These are phyloP conservation scores for Trinectes maculatus DNA, from an alignment of 2,113 vertebrate species.

Conservation along the genomic window DNA sequence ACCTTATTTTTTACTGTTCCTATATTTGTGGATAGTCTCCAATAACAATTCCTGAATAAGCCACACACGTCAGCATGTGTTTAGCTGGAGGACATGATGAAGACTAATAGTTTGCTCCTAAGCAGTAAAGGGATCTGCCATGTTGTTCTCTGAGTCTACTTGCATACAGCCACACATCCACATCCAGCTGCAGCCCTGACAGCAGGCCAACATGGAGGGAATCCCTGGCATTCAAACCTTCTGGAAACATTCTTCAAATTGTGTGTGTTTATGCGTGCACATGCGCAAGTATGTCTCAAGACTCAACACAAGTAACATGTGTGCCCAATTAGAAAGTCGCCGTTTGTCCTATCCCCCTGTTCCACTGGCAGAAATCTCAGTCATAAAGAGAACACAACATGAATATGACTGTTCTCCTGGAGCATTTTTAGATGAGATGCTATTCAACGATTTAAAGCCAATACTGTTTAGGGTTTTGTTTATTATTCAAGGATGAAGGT, in stretches of 20 bases:
- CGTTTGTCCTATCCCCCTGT: conserved; percentile 44
- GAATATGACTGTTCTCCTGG: conserved; percentile 32
- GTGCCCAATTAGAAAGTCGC: conserved; percentile 58
- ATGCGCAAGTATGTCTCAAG: conserved; percentile 40
- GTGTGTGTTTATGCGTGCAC: conserved; percentile 54
- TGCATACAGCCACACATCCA: conserved; percentile 36
- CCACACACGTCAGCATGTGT: conserved; percentile 9
- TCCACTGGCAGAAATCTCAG: conserved; percentile 47
- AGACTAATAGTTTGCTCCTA: conserved; percentile 34
- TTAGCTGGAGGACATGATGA: conserved; percentile 27
- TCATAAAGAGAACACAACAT: conserved; percentile 32
- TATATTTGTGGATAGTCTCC: too few relatives aligned
- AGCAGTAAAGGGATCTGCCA: conserved; percentile 32
- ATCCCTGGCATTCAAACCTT: conserved; percentile 71
- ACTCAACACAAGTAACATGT: conserved; percentile 54
- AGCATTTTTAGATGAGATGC: neutral
- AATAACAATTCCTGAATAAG: neutral
- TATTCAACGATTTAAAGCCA: neutral
- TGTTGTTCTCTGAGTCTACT: conserved; percentile 43
- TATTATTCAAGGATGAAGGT: conserved; percentile 13
- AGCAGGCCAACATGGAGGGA: conserved; percentile 63
- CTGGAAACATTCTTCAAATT: conserved; percentile 65
- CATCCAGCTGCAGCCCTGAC: conserved; percentile 69
- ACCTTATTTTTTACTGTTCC: too few relatives aligned
- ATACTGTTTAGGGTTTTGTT: neutral